Percentiles rank a stretch among this genome's conserved stretches.
Evolutionary conservation across 30 jellyfish, hydroid and myxozoan species (phyloP).

Genomic region (Turritopsis dohrnii): DNA sequence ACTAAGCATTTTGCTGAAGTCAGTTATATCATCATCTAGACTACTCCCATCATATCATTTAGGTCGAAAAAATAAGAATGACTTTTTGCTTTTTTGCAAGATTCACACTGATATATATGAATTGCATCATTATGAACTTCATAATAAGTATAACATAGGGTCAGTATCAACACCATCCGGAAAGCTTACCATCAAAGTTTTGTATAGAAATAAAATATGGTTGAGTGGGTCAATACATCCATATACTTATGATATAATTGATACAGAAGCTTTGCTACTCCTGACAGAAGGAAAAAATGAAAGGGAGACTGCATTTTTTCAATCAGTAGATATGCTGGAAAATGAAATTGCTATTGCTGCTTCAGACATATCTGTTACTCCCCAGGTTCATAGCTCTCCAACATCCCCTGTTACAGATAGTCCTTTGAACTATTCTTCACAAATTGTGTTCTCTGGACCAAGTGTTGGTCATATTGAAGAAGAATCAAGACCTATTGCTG

Average conservation of each 20-base stretch:
- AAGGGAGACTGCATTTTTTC: conserved; percentile 7
- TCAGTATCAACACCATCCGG: conserved; percentile 76
- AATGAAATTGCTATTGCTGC: conserved; percentile 87
- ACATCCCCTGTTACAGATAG: conserved; percentile 11
- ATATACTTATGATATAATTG: conserved; percentile 18
- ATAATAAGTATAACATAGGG: conserved; percentile 45
- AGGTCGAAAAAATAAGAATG: conserved; percentile 61
- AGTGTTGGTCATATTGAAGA: conserved; percentile 42
- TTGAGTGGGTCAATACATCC: conserved; percentile 34
- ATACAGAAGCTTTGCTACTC: conserved; percentile 16
- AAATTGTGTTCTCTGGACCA: conserved; percentile 16
- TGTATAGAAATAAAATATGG: conserved; percentile 42
- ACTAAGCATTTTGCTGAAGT: conserved; percentile 62
- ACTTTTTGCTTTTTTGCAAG: conserved; percentile 58
- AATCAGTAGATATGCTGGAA: conserved; percentile 33
- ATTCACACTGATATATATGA: conserved; percentile 34
- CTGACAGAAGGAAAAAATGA: not conserved
- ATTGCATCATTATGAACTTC: conserved; percentile 31
- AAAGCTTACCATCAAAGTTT: conserved; percentile 34
- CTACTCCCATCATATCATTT: conserved; percentile 73
- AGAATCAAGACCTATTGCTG: conserved; percentile 67
- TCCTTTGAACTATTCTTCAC: not conserved
- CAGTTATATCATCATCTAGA: conserved; percentile 66
- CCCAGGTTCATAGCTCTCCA: conserved; percentile 2
- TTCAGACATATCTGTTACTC: conserved; percentile 30